phyloP scores from a whole-genome alignment of 1,140 invertebrate species.

The Trinorchestia longiramus region DNA sequence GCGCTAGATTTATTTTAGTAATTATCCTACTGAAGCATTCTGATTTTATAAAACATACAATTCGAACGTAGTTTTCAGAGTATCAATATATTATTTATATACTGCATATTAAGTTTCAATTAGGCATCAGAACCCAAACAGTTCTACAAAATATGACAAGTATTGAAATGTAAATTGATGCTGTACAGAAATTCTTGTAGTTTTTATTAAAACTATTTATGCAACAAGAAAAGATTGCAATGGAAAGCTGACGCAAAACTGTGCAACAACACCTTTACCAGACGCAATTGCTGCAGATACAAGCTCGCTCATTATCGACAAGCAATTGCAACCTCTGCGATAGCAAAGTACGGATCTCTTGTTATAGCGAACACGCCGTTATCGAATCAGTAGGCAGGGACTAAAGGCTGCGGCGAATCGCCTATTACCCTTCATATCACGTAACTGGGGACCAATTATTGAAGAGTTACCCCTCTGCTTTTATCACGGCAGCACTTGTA shows the following conservation, averaged over 20 bases:
- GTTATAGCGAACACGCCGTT: background rate
- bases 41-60: too few relatives aligned
- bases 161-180: background rate
- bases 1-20: too few relatives aligned
- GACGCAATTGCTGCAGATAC: background rate
- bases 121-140: too few relatives aligned
- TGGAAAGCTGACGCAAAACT: background rate
- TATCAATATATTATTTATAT: too few relatives aligned
- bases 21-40: too few relatives aligned
- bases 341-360: background rate
- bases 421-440: background rate
- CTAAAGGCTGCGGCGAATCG: background rate
- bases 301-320: background rate
- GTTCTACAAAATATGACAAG: too few relatives aligned
- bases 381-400: background rate
- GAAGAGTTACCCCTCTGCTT: background rate
- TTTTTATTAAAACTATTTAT: background rate
- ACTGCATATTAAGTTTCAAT: too few relatives aligned
- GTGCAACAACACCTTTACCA: background rate
- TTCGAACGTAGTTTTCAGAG: too few relatives aligned
- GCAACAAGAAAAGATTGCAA: background rate
- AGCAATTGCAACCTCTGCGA: background rate
- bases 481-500: background rate
- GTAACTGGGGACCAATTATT: background rate
- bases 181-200: background rate